These are phyloP conservation scores for Cheilosia grossa DNA, from an alignment of 2,888 invertebrate species.

Conservation along the genomic window DNA sequence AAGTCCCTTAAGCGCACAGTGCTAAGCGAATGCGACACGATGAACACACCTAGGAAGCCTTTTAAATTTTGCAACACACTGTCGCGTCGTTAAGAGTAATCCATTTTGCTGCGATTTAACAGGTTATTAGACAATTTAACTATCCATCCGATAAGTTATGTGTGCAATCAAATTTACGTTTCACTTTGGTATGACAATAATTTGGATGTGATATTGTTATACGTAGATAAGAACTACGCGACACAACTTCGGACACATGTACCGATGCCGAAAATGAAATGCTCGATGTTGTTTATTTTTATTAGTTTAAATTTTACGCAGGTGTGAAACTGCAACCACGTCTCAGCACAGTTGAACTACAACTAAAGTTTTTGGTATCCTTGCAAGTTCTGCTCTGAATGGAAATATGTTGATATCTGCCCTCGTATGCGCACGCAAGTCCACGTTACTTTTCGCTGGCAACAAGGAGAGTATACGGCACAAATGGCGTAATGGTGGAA, in stretches of 20 bases:
- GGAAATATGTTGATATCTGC: slow-evolving; percentile 43
- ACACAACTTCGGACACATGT: not conserved
- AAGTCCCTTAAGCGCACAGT: slow-evolving; percentile 9
- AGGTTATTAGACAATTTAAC: slow-evolving; percentile 18
- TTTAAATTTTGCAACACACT: not conserved
- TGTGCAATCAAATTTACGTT: not conserved
- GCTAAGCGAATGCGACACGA: slow-evolving; percentile 5
- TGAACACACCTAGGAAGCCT: not conserved
- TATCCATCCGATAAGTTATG: not conserved
- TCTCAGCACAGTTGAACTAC: slow-evolving; percentile 62
- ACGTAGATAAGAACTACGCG: not conserved
- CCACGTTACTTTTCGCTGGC: slow-evolving; percentile 24
- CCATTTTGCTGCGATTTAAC: slow-evolving; percentile 24
- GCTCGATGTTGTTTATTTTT: slow-evolving; percentile 37
- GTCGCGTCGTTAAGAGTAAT: slow-evolving; percentile 12
- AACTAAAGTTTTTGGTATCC: slow-evolving; percentile 69
- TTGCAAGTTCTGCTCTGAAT: slow-evolving; percentile 41
- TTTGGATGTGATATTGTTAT: not conserved
- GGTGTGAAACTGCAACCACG: slow-evolving; percentile 53
- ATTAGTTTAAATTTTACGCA: slow-evolving; percentile 24
- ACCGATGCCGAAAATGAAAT: slow-evolving; percentile 34
- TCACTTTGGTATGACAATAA: not conserved
- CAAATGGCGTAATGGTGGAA: not conserved
- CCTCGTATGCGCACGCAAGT: slow-evolving; percentile 60
- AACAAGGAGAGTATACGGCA: slow-evolving; percentile 28